Conservation (phyloP, 2,888 invertebrate species). For the Melangyna quadrimaculata region DNA sequence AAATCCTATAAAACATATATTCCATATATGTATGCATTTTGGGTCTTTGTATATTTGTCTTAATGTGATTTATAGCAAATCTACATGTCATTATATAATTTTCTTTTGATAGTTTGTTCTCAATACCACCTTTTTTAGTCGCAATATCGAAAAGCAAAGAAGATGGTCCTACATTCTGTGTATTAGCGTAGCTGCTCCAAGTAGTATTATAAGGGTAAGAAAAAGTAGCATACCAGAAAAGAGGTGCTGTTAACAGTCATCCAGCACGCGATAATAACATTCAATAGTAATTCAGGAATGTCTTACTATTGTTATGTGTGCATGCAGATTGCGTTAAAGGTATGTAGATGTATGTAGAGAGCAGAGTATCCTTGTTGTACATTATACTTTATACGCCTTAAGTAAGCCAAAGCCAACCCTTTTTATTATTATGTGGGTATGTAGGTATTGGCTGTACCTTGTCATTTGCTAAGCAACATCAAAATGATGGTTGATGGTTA, state of each 20-base stretch:
- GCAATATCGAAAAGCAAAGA: conserved; percentile 14
- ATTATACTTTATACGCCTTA: neutral
- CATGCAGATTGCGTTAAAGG: conserved; percentile 72
- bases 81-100: conserved; percentile 68
- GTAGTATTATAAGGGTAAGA: conserved; percentile 5
- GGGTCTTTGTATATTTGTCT: conserved; percentile 59
- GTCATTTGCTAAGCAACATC: conserved; percentile 55
- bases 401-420: conserved; percentile 59
- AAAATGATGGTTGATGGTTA: too few relatives aligned
- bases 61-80: conserved; percentile 67
- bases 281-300: conserved; percentile 70
- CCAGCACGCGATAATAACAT: conserved; percentile 73
- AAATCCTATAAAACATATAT: conserved; percentile 13
- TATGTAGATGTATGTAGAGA: too few relatives aligned
- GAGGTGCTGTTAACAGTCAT: conserved; percentile 73
- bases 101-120: conserved; percentile 47
- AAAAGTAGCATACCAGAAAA: conserved; percentile 26
- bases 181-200: neutral
- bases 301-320: conserved; percentile 72
- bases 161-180: conserved; percentile 22
- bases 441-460: conserved; percentile 35
- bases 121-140: conserved; percentile 18
- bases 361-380: neutral
- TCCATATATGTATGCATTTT: conserved; percentile 55
- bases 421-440: too few relatives aligned